These are phyloP conservation scores for Mystacides longicornis DNA, from an alignment of 2,888 invertebrate species.

Conservation along the genomic window DNA sequence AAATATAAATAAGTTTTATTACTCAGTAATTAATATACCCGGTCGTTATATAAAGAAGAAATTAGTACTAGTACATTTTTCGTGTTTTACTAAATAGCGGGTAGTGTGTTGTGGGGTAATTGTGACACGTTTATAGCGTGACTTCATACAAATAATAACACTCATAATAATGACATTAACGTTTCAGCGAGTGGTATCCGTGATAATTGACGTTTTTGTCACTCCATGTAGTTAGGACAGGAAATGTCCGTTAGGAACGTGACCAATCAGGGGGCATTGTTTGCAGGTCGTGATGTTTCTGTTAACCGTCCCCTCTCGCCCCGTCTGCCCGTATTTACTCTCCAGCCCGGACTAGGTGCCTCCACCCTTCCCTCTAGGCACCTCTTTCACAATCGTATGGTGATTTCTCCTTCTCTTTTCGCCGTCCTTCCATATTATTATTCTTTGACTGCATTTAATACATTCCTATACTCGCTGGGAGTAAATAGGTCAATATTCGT, in stretches of 20 bases:
- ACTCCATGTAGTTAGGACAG: constrained; percentile 5
- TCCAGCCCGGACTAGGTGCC: not conserved
- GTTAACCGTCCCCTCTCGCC: constrained; percentile 5
- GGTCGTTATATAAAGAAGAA: no score
- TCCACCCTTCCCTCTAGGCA: not conserved
- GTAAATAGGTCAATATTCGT: no score
- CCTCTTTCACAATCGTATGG: not conserved
- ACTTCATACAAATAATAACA: not conserved
- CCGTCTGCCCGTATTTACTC: not conserved
- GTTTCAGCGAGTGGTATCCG: not conserved
- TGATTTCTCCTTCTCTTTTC: not conserved
- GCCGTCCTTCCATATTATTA: not conserved
- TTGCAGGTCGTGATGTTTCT: constrained; percentile 20
- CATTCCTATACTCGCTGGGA: no score
- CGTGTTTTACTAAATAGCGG: no score
- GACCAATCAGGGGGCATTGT: constrained; percentile 26
- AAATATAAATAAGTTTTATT: no score
- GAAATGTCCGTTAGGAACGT: constrained; percentile 20
- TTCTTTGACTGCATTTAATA: no score
- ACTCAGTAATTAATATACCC: no score
- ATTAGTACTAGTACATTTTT: no score
- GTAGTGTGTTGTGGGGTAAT: no score
- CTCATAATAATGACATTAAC: not conserved
- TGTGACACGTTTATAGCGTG: not conserved
- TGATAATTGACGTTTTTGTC: constrained; percentile 7